Base-by-base conservation (phyloP, 2,113 vertebrate genomes). In the Mugil cephalus region DNA sequence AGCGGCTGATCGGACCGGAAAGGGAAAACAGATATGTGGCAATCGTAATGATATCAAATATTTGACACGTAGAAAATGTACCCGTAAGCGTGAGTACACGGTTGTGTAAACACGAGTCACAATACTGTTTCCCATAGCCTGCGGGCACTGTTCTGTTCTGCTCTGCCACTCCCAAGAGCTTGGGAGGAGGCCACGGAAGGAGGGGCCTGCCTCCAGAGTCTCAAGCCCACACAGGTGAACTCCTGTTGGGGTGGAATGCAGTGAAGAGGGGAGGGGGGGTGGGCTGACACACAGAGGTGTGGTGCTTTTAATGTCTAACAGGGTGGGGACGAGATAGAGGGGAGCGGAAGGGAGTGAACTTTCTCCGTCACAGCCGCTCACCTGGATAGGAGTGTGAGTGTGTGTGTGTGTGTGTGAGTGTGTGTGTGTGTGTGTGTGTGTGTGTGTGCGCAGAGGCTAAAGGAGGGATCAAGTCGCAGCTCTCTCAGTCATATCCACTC, bases 151-250 rank as follows among this genome's bases (percentile, higher is more conserved):
- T 88, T 90, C 53, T 84, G 69, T 61, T 71, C 67, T 30, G 48
- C 24, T 19, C 55, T 19, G 85, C 88, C 89, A 89, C 91, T 88
- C 91, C 91, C 88, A 81, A 19, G 71, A 70, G 80, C 10, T 69
- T 59, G 89, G 77, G 85, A 87, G 74, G 59, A 70, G 78, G 78
- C 77, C 51, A 8, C 10, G 43, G 48, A 74, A 36, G 87, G 89
- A 83, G 85, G 86, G 79, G 82, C 74, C 60, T 46, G 39, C 38
- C 53, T 68, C 35, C 52, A 17, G 34, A 7, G 10, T 24, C 79
- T 92, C 92, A 93, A 87, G 93, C 90, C 91, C 84, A 80, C 80
- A 91, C 92, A 93, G 93, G 93, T 93, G 90, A 92, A 80, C 81
- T 79, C 30, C 63, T 21, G 79, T 34, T 60, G 75, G 45, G 40